Evolutionary conservation across 2,113 vertebrate genomes (phyloP), one percentile per base, ranked within the genome.

Genomic region (Cygnus atratus): DNA sequence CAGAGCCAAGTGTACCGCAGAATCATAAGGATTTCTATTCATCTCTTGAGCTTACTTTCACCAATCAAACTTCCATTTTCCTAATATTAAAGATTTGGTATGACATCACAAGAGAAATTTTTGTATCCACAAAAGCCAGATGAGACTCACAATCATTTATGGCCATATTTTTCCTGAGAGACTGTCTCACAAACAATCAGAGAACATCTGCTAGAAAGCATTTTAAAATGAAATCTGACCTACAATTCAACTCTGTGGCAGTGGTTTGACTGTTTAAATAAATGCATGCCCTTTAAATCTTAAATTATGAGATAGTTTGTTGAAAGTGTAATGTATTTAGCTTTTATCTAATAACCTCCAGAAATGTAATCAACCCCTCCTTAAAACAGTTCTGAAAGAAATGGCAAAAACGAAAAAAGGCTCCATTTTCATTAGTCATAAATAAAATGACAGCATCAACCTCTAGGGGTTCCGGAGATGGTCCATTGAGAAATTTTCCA

Each of bases 241-340:
- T 98, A 95, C 96, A 96, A 95, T 98, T 98, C 98, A 98, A 98
- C 98, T 98, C 97, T 91, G 90, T 96, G 90, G 93, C 95, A 93
- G 96, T 90, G 97, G 95, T 96, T 96, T 95, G 97, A 95, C 95
- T 96, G 97, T 96, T 97, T 94, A 91, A 96, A 98, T 97, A 97
- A 98, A 98, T 77, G 93, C 58, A 70, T 98, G 98, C 98, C 98
- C 98, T 98, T 98, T 98, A 98, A 97, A 98, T 98, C 97, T 98
- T 97, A 98, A 98, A 98, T 98, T 97, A 98, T 98, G 98, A 98
- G 97, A 98, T 97, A 98, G 98, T 98, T 98, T 98, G 98, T 98
- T 98, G 98, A 98, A 98, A 98, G 97, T 98, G 98, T 98, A 98
- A 98, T 98, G 98, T 98, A 97, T 98, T 98, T 98, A 98, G 96